A percentile compares a stretch with the other conserved stretches of the same genome.
These are phyloP conservation scores for Trichosurus vulpecula DNA, from an alignment of 2,797 vertebrate species.

Conservation along the genomic window DNA sequence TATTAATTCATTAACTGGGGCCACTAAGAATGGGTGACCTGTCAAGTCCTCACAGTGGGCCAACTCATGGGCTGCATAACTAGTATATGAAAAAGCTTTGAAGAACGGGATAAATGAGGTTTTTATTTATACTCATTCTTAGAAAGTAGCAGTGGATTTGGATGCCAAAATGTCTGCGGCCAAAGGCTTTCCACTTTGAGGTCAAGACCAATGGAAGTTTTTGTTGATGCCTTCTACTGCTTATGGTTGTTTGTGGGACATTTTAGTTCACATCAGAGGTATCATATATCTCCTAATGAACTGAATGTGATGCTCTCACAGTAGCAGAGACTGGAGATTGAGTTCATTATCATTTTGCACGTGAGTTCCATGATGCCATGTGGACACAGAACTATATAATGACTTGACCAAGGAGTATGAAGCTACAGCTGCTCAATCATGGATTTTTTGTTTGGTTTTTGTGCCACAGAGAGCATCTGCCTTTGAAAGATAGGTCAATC, in stretches of 20 bases:
- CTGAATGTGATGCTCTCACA: neutral
- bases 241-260: neutral
- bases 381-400: neutral
- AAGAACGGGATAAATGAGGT: neutral
- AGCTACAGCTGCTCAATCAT: neutral
- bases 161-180: neutral
- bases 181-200: neutral
- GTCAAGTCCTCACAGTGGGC: neutral
- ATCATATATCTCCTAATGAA: neutral
- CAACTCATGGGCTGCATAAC: neutral
- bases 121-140: neutral
- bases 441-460: neutral
- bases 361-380: neutral
- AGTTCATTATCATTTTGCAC: neutral
- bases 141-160: neutral
- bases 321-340: neutral
- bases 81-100: neutral
- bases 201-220: neutral
- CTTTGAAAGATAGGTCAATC: neutral
- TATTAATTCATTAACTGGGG: neutral
- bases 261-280: neutral
- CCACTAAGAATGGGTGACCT: neutral
- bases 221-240: neutral
- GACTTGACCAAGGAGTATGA: neutral
- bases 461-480: neutral